A percentile compares a stretch with the other conserved stretches of the same genome.
These are phyloP conservation scores for Beris chalybata DNA, from an alignment of 2,888 invertebrate genomes.

Conservation along the genomic window DNA sequence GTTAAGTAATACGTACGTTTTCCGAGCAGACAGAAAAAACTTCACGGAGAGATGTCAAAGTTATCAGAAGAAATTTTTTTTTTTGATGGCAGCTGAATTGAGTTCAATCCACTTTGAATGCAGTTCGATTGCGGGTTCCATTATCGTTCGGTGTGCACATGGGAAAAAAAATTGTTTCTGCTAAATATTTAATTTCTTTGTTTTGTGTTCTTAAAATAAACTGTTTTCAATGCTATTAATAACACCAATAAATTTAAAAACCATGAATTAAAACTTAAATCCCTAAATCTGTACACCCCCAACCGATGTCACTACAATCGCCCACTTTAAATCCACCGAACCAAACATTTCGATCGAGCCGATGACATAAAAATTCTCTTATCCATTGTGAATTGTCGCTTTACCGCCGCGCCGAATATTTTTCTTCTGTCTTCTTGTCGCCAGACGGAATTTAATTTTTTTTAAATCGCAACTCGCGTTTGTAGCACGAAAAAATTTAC, in stretches of 20 bases:
- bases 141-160: not conserved
- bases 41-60: slow-evolving; percentile 24
- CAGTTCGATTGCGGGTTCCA: not conserved
- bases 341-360: too few relatives aligned
- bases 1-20: slow-evolving; percentile 29
- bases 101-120: not conserved
- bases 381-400: slow-evolving; percentile 1
- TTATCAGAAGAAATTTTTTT: slow-evolving; percentile 4
- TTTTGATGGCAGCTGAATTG: not conserved
- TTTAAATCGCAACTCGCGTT: slow-evolving; percentile 17
- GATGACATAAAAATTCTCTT: too few relatives aligned
- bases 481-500: not conserved
- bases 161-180: too few relatives aligned
- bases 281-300: not conserved
- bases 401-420: slow-evolving; percentile 2
- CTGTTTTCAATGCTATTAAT: too few relatives aligned
- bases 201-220: too few relatives aligned
- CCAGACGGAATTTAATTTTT: slow-evolving; percentile 10
- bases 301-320: not conserved
- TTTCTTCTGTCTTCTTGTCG: slow-evolving; percentile 25
- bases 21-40: slow-evolving; percentile 2
- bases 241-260: too few relatives aligned
- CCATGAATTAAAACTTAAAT: not conserved
- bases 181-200: too few relatives aligned
- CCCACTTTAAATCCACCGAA: too few relatives aligned